A percentile compares a stretch with the other conserved stretches of the same genome.
phyloP scores from a whole-genome alignment of 1,140 invertebrate genomes.

The Ooceraea biroi region DNA sequence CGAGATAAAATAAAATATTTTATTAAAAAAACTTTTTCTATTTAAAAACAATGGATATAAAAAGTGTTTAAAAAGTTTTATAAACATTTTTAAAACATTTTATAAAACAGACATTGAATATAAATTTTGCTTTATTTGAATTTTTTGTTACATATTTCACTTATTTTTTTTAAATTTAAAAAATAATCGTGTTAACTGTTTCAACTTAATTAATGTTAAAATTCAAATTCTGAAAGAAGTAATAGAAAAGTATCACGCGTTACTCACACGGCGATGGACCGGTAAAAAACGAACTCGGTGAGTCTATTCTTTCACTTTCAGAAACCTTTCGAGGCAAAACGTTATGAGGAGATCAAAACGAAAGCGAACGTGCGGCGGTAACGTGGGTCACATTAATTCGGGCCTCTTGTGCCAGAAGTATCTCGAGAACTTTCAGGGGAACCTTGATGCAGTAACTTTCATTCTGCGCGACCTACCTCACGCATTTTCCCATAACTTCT shows the following conservation, averaged over 20 bases:
- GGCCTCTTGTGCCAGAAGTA: slow-evolving; percentile 49
- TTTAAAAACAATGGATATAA: too few species aligned
- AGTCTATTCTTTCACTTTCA: slow-evolving; percentile 26
- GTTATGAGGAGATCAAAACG: slow-evolving; percentile 51
- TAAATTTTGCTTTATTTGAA: too few species aligned
- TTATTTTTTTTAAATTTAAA: too few species aligned
- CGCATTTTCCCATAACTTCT: slow-evolving; percentile 59
- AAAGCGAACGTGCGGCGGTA: slow-evolving; percentile 44
- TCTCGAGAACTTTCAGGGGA: slow-evolving; percentile 41
- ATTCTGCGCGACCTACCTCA: slow-evolving; percentile 78
- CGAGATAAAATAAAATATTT: background rate
- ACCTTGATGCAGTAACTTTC: slow-evolving; percentile 74
- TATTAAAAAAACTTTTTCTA: background rate
- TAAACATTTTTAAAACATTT: too few species aligned
- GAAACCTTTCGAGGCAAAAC: slow-evolving; percentile 35
- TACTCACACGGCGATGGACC: background rate
- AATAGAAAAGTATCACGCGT: background rate
- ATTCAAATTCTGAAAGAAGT: background rate
- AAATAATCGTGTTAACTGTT: too few species aligned
- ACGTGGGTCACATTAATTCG: slow-evolving; percentile 51
- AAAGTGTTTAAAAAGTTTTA: too few species aligned
- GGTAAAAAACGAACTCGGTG: background rate
- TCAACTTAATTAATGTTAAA: too few species aligned
- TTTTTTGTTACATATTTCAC: too few species aligned
- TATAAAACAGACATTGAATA: too few species aligned